These are phyloP conservation scores for Pachycephala philippinensis DNA, from an alignment of 2,113 vertebrate genomes.

Conservation along the genomic window DNA sequence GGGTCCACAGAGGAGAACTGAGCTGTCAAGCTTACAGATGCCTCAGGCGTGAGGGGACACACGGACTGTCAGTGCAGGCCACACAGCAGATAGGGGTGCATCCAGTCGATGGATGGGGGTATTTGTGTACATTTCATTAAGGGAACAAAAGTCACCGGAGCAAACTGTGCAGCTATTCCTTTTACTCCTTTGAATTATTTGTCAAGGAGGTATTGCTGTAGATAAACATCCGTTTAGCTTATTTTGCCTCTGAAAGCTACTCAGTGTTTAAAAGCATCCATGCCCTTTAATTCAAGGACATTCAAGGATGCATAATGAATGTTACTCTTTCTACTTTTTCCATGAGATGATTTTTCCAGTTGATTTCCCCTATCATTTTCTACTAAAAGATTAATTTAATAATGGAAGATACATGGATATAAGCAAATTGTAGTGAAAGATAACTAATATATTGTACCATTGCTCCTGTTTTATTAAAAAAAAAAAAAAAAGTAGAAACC, in stretches of 20 bases:
- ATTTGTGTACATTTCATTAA: background rate
- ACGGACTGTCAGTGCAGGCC: background rate
- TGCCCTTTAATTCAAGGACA: slow-evolving; percentile 26
- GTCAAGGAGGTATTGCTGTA: background rate
- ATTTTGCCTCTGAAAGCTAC: background rate
- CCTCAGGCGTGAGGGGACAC: background rate
- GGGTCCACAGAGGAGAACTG: background rate
- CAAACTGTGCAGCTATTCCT: background rate
- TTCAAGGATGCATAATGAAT: background rate
- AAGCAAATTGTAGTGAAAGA: background rate
- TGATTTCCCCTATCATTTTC: background rate
- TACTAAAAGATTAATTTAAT: background rate
- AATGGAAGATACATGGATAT: background rate
- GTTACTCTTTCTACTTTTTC: background rate
- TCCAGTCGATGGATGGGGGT: background rate
- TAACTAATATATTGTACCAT: background rate
- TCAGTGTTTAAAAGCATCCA: slow-evolving; percentile 3
- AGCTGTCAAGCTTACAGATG: background rate
- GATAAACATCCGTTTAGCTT: background rate
- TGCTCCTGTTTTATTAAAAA: background rate
- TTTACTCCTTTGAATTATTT: background rate
- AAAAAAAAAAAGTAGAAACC: background rate
- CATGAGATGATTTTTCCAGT: background rate
- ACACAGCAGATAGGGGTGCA: background rate
- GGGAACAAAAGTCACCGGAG: background rate